Evolutionary conservation across 2,888 invertebrate genomes (phyloP), one percentile per base, ranked within the genome.

Genomic region (Dicyrtomina minuta): DNA sequence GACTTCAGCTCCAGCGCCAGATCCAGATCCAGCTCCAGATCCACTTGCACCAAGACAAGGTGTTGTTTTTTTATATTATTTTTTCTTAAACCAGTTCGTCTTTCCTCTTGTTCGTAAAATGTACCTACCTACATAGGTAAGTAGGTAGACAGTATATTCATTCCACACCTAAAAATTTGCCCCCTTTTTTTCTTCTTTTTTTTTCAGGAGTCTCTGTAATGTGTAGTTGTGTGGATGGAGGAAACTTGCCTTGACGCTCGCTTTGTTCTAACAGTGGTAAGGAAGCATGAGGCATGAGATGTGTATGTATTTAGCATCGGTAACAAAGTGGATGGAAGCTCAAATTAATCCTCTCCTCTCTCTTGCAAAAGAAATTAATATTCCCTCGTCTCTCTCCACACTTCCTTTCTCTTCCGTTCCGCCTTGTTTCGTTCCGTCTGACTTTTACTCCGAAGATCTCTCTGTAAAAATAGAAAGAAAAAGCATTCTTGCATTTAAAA

Each of bases 401-500:
- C 13, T 15, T 53, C 53, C n/a, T n/a, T 27, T 33, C 27, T 56
- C 15, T 26, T 56, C 33, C 10, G 8, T 24, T 26, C 56, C 27
- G 13, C 15, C 15, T 27, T 27, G 5, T 55, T n/a, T 43, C 44
- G 44, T 43, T 61, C 22, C 26, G 15, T 13, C 51, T 51, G 17
- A 17, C 41, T 33, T 41, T 24, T 1, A 8, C 20, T 15, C 22
- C 43, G 39, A 2, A 20, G 17, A 6, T 17, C 22, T 43, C 43
- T 20, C 59, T 60, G 43, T 22, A 17, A 60, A 51, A 41, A 62
- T 27, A 62, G 24, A 49, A 49, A 62, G 49, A 41, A 15, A 61
- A 60, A 60, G 49, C 59, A 26, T 44, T 41, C 49, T 46, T 62
- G 49, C 62, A 62, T 62, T 62, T 62, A 62, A 62, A 62, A 62